phyloP scores from a whole-genome alignment of 2,113 vertebrate species.

The Monopterus albus region DNA sequence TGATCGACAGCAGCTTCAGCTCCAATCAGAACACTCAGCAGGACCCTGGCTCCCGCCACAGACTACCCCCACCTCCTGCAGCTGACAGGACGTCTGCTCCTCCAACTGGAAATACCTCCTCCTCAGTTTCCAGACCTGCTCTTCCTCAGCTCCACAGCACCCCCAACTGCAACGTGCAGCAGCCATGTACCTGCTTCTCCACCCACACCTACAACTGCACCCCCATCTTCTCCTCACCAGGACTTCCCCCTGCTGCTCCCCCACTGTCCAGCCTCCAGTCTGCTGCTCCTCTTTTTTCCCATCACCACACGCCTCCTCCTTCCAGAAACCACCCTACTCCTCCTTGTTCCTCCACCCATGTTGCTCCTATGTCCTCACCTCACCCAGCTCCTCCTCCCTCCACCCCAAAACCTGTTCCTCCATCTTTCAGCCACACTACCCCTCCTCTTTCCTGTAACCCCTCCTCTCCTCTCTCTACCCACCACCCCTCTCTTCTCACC shows the following conservation, averaged over 20 bases:
- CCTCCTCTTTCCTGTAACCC: conserved; percentile 12
- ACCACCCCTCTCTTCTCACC: conserved; percentile 23
- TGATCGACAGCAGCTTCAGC: conserved; percentile 84
- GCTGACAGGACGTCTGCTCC: conserved; percentile 21
- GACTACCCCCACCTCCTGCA: neutral
- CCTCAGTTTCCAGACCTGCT: conserved; percentile 52
- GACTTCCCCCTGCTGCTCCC: conserved; percentile 42
- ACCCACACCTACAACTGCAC: conserved; percentile 72
- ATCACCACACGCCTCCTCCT: neutral
- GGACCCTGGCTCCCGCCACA: conserved; percentile 52
- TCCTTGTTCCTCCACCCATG: conserved; percentile 49
- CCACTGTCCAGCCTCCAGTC: conserved; percentile 37
- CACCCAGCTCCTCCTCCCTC: conserved; percentile 48
- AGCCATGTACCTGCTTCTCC: conserved; percentile 81
- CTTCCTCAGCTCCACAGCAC: conserved; percentile 78
- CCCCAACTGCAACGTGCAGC: conserved; percentile 69
- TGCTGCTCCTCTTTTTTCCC: neutral
- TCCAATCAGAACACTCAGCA: conserved; percentile 26
- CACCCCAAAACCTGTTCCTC: neutral
- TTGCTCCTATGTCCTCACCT: conserved; percentile 45
- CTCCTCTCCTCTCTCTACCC: neutral
- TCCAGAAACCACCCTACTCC: neutral
- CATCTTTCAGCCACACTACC: neutral
- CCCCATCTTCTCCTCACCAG: conserved; percentile 66
- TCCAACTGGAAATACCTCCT: conserved; percentile 32